Evolutionary conservation across 2,797 vertebrate genomes (phyloP), one percentile per base, ranked within the genome.

Genomic region (Xyrichtys novacula): DNA sequence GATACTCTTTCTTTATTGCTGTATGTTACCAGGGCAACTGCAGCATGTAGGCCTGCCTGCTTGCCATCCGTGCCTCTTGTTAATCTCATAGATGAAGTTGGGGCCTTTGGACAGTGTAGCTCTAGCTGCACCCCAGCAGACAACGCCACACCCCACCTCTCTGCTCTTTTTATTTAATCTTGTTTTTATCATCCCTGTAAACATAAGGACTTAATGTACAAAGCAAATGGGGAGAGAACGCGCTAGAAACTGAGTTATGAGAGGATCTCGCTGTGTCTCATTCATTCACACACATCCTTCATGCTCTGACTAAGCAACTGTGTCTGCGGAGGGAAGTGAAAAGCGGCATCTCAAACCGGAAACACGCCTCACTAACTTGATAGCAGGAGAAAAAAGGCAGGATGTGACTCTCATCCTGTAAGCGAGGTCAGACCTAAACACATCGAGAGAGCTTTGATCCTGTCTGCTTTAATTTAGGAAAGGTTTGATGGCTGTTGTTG

Each of bases 1-100:
- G 65, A 74, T 81, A 76, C 73, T 65, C 67, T 69, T 3, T 31
- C 84, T 89, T 65, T 79, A 56, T 77, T 67, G 69, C 83, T 81
- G 62, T 79, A 78, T 28, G 47, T 96, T 92, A 71, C 94, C 92
- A 85, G 91, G 92, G 95, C 89, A 95, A 95, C 94, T 74, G 87
- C 88, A 87, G 76, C 78, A 87, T 85, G 85, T 76, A 62, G 79
- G 73, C 88, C 78, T 74, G 62, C 66, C 80, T 58, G 50, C 73
- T 76, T 82, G 79, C 81, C 40, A 80, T 71, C 61, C 78, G 47
- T 78, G 76, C 43, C 3, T 16, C 26, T 54, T 44, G 11, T 42
- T 66, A 53, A 74, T 46, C 68, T 79, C 36, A 52, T 28, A 63
- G 61, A 74, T 56, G 52, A 80, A 86, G 84, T 76, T 58, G 80